Conservation (phyloP, 2,113 vertebrate genomes). For the Dromiciops gliroides region DNA sequence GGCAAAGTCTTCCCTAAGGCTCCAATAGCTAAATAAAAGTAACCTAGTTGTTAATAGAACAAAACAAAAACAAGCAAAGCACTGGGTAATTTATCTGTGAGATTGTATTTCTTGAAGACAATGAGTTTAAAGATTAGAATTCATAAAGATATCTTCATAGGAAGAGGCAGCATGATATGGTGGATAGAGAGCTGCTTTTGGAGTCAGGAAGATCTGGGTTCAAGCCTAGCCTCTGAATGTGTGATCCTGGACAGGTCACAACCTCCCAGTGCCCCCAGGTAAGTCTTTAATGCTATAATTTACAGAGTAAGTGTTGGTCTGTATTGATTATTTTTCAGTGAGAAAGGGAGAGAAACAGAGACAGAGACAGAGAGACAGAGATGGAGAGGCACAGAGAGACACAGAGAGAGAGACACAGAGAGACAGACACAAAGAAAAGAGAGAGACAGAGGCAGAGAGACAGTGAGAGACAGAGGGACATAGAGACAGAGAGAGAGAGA, state of each 20-base stretch:
- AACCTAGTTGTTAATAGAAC: neutral
- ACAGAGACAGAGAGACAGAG: too few relatives aligned
- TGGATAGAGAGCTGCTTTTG: neutral
- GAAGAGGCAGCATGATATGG: neutral
- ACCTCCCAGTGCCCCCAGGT: neutral
- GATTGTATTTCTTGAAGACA: neutral
- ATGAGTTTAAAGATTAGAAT: neutral
- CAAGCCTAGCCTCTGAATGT: neutral
- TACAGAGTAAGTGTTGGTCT: neutral
- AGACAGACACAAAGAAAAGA: too few relatives aligned
- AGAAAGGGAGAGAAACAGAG: neutral
- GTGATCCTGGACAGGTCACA: neutral
- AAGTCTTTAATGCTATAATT: neutral
- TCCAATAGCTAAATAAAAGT: neutral
- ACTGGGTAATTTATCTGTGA: neutral
- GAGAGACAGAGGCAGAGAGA: neutral
- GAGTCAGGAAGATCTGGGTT: neutral
- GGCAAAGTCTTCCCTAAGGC: neutral
- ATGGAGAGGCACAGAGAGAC: too few relatives aligned
- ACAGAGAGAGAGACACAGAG: too few relatives aligned
- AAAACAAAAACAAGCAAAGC: neutral
- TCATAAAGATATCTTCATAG: neutral
- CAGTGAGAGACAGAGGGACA: too few relatives aligned
- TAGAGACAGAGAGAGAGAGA: too few relatives aligned
- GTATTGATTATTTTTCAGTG: neutral